phyloP scores from a whole-genome alignment of 2,888 invertebrate genomes.

The Euplexia lucipara region DNA sequence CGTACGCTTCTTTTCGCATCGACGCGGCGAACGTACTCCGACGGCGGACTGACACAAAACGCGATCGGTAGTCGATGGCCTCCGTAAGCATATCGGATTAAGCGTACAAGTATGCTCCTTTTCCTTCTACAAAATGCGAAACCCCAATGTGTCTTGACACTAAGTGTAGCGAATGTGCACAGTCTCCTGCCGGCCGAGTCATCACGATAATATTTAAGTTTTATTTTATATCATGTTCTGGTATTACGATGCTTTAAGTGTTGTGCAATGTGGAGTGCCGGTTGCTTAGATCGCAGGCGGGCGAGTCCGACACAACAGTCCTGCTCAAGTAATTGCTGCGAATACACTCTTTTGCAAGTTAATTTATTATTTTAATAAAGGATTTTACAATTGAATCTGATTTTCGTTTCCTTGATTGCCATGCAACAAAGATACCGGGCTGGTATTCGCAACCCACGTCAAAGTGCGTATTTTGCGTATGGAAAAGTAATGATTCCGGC shows the following conservation, averaged over 20 bases:
- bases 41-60: too few species aligned
- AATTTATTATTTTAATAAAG: slow-evolving; percentile 90
- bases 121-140: too few species aligned
- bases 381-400: slow-evolving; percentile 78
- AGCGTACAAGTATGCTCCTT: too few species aligned
- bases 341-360: slow-evolving; percentile 86
- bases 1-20: too few species aligned
- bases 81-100: too few species aligned
- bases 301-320: slow-evolving; percentile 65
- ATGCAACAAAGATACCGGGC: too few species aligned
- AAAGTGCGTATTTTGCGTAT: too few species aligned
- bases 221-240: slow-evolving; percentile 74
- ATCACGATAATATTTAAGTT: slow-evolving; percentile 64
- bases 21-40: too few species aligned
- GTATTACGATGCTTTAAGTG: slow-evolving; percentile 81
- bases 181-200: slow-evolving; percentile 60
- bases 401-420: slow-evolving; percentile 49
- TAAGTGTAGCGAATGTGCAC: slow-evolving; percentile 59
- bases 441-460: too few species aligned
- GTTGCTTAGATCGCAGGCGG: slow-evolving; percentile 70
- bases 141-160: too few species aligned
- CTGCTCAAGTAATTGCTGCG: slow-evolving; percentile 84
- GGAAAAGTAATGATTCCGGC: too few species aligned
- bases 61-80: too few species aligned
- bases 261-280: slow-evolving; percentile 76